Conservation (phyloP, 2,113 vertebrate genomes). For the Phrynocephalus versicolor region DNA sequence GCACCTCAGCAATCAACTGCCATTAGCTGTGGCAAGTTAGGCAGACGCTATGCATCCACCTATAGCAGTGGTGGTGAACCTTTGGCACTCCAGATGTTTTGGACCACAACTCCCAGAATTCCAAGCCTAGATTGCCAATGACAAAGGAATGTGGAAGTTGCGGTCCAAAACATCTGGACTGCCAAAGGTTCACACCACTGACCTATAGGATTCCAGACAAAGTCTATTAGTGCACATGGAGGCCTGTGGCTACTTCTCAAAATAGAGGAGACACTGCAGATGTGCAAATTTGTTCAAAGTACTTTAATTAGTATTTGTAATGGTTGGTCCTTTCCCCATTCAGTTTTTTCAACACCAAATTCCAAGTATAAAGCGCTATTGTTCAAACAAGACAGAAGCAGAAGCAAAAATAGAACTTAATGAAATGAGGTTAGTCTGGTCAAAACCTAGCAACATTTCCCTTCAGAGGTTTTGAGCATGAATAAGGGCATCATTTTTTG, state of each 20-base stretch:
- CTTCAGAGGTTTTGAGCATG: neutral
- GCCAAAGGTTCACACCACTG: no score
- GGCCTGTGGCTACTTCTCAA: constrained; percentile 14
- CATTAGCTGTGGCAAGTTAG: no score
- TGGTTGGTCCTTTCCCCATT: neutral
- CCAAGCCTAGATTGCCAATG: no score
- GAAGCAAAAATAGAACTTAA: neutral
- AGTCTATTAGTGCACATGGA: constrained; percentile 40
- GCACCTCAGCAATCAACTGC: no score
- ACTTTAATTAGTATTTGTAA: neutral
- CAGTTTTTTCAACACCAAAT: neutral
- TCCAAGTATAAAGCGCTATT: neutral
- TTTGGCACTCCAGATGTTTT: no score
- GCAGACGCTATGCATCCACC: no score
- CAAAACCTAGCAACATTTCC: neutral
- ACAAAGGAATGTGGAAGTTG: no score
- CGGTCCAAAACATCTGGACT: no score
- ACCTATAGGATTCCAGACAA: no score
- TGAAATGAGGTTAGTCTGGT: neutral
- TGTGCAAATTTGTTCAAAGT: constrained; percentile 25
- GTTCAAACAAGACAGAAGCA: neutral
- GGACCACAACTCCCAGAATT: no score
- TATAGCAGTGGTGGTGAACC: no score
- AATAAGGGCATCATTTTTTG: neutral
- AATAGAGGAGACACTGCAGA: neutral